Base-by-base conservation (phyloP, 2,797 vertebrate genomes). In the Mico argentatus region DNA sequence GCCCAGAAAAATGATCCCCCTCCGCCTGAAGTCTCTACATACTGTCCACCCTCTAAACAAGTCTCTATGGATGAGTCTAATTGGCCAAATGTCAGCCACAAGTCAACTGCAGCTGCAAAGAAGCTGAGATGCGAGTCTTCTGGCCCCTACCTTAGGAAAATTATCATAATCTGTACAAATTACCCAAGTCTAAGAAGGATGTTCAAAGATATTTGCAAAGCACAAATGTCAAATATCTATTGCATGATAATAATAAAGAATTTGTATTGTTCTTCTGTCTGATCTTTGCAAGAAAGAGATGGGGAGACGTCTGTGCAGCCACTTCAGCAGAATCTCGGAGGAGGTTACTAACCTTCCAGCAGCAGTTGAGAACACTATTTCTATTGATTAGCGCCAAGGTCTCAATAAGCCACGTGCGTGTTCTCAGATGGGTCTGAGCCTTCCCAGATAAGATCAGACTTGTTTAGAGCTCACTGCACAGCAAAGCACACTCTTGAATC, bases 361-460 rank as follows among this genome's bases (percentile, higher is more conserved):
- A 55, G 70, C 48, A 9, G 36, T 4, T 9, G 36, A 94, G 61
- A 83, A 86, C 7, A 61, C 30, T 39, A 12, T 86, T 94, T 55
- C 90, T 87, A 73, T 73, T 77, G 76, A 77, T 90, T 61, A 48
- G 50, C 15, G 85, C n/a, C 87, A 67, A 64, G 22, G 27, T 61
- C 39, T 90, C 30, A 46, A 79, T 84, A 91, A 87, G 41, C 30
- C 27, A 75, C 0, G 2, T 15, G 41, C 30, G 4, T 39, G 50
- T 50, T 48, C 64, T 39, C 70, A 81, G 88, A 93, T 27, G 17
- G 22, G 70, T 8, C 91, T 80, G 86, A 76, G 12, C 33, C 92
- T 92, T 95, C 64, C 73, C 72, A n/a, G 76, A 48, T 50, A 88
- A 95, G 70, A 72, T 77, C 52, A 95, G 83, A 36, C n/a, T 48